Percentiles rank a stretch among this genome's conserved stretches.
Evolutionary conservation across 2,113 vertebrate species (phyloP).

Genomic region (Bufo gargarizans): DNA sequence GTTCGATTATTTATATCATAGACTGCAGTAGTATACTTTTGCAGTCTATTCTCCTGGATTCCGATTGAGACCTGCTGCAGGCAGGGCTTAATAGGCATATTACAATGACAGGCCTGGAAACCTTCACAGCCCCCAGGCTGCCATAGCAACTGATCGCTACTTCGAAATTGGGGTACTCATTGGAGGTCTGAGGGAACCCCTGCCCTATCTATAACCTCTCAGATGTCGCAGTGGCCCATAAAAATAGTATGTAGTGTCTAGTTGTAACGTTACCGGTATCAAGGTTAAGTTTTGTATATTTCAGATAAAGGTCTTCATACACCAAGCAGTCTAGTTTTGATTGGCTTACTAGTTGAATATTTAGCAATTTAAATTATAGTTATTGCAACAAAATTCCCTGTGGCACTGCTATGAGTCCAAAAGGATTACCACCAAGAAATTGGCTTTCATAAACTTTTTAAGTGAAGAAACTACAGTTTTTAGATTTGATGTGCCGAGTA

Average conservation of each 20-base stretch:
- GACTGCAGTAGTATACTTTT: too few relatives aligned
- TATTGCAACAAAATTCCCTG: not conserved
- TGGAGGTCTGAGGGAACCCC: too few relatives aligned
- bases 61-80: too few relatives aligned
- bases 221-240: too few relatives aligned
- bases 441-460: slow-evolving; percentile 74
- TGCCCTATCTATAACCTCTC: too few relatives aligned
- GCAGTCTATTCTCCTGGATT: too few relatives aligned
- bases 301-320: not conserved
- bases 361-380: not conserved
- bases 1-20: too few relatives aligned
- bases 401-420: not conserved
- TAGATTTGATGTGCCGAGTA: slow-evolving; percentile 71
- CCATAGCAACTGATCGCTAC: too few relatives aligned
- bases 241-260: not conserved
- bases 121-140: too few relatives aligned
- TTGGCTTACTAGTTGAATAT: slow-evolving; percentile 7
- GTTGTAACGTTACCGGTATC: not conserved
- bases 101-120: too few relatives aligned
- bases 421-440: slow-evolving; percentile 60
- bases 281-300: not conserved
- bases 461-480: slow-evolving; percentile 67
- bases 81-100: too few relatives aligned
- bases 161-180: too few relatives aligned
- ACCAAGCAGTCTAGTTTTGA: slow-evolving; percentile 25